These are phyloP conservation scores for Pitangus sulphuratus DNA, from an alignment of 2,797 vertebrate genomes.

Conservation along the genomic window DNA sequence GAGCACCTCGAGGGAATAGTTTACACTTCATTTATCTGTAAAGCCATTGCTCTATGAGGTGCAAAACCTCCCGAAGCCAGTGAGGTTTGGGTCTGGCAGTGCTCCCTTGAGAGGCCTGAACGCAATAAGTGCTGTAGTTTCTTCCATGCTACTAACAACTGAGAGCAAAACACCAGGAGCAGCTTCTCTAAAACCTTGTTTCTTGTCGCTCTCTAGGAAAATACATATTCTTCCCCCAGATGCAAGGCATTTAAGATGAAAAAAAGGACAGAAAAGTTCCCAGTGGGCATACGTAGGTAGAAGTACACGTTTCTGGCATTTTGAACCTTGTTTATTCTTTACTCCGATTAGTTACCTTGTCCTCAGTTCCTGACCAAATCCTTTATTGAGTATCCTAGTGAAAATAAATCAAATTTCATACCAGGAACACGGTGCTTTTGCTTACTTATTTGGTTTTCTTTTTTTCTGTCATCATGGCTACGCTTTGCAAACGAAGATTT, in stretches of 20 bases:
- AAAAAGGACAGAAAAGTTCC: neutral
- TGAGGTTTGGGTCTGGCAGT: neutral
- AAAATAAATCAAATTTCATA: neutral
- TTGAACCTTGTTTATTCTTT: neutral
- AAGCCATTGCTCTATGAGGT: neutral
- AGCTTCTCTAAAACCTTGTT: neutral
- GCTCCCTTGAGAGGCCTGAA: neutral
- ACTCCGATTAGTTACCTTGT: rapidly evolving
- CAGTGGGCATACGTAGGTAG: rapidly evolving
- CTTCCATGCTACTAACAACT: neutral
- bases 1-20: neutral
- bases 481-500: too few species aligned
- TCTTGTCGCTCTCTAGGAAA: neutral
- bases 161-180: neutral
- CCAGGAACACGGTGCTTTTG: neutral
- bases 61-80: neutral
- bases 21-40: neutral
- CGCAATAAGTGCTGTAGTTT: rapidly evolving
- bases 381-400: neutral
- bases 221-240: neutral
- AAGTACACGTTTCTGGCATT: neutral
- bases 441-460: neutral
- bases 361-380: neutral
- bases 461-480: neutral
- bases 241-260: neutral